phyloP scores from a whole-genome alignment of 2,113 vertebrate species.

The Trinectes maculatus region DNA sequence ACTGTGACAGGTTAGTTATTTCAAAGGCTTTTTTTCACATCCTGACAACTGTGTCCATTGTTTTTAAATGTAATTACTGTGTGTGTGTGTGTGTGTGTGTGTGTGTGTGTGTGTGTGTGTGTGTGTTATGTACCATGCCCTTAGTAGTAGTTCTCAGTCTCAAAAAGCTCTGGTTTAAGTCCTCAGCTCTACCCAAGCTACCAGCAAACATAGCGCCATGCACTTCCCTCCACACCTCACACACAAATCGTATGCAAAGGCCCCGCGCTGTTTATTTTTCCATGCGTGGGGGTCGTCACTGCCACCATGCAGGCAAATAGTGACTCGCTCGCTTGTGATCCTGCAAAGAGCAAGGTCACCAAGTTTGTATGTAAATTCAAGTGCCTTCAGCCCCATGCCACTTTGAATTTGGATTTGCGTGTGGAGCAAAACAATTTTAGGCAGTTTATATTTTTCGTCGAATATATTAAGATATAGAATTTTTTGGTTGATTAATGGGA shows the following conservation, averaged over 20 bases:
- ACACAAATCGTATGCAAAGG: slow-evolving; percentile 74
- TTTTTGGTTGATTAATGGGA: slow-evolving; percentile 8
- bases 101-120: slow-evolving; percentile 23
- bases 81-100: slow-evolving; percentile 24
- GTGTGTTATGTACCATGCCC: slow-evolving; percentile 41
- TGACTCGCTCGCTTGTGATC: slow-evolving; percentile 28
- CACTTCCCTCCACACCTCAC: slow-evolving; percentile 32
- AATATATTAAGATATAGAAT: slow-evolving; percentile 3
- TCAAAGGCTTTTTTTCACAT: slow-evolving; percentile 10
- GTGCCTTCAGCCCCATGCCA: slow-evolving; percentile 70
- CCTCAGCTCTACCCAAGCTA: slow-evolving; percentile 28
- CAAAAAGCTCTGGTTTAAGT: slow-evolving; percentile 8
- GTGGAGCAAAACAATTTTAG: slow-evolving; percentile 10
- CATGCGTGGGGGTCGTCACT: slow-evolving; percentile 21
- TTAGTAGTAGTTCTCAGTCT: slow-evolving; percentile 36
- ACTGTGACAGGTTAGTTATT: slow-evolving; percentile 12
- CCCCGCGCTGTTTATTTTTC: slow-evolving; percentile 23
- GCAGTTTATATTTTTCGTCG: no score
- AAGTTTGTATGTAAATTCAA: slow-evolving; percentile 78
- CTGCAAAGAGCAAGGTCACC: slow-evolving; percentile 44
- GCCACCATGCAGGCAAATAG: slow-evolving; percentile 60
- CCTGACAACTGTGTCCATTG: slow-evolving; percentile 19
- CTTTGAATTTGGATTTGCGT: slow-evolving; percentile 82
- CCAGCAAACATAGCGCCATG: slow-evolving; percentile 14
- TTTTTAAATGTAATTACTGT: slow-evolving; percentile 44